phyloP scores from a whole-genome alignment of 2,888 invertebrate genomes.

The Galerucella pusilla region DNA sequence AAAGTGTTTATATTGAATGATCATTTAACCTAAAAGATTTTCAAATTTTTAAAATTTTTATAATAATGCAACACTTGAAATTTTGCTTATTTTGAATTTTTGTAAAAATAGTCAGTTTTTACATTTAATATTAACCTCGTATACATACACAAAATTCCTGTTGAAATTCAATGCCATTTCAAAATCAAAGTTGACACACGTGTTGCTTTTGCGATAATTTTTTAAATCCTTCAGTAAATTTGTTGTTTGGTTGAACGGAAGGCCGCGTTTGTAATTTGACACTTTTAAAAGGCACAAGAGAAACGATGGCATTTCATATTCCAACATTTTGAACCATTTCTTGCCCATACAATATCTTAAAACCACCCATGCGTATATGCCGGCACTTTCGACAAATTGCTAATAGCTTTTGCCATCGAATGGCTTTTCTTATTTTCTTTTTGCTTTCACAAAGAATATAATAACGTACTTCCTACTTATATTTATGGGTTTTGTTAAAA shows the following conservation, averaged over 20 bases:
- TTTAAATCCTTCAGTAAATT: constrained; percentile 45
- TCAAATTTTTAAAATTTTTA: too few species aligned
- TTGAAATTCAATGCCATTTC: constrained; percentile 14
- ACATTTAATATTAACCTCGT: background rate
- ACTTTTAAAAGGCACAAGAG: constrained; percentile 49
- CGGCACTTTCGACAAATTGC: constrained; percentile 47
- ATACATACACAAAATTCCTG: background rate
- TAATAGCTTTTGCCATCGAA: constrained; percentile 38
- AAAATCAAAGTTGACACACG: constrained; percentile 35
- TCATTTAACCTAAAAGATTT: too few species aligned
- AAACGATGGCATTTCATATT: constrained; percentile 38
- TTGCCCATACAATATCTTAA: constrained; percentile 49
- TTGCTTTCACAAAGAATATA: constrained; percentile 30
- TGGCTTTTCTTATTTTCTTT: constrained; percentile 32
- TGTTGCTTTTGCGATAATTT: constrained; percentile 39
- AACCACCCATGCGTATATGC: constrained; percentile 51
- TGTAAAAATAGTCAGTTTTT: too few species aligned
- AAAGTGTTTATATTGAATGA: too few species aligned
- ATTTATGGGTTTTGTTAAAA: constrained; percentile 36
- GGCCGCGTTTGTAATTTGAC: constrained; percentile 51
- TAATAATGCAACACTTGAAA: too few species aligned
- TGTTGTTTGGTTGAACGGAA: constrained; percentile 43
- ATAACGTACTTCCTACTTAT: constrained; percentile 51
- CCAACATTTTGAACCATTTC: constrained; percentile 54
- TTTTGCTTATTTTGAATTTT: too few species aligned